Evolutionary conservation across 2,888 invertebrate species (phyloP), one percentile per base, ranked within the genome.

Genomic region (Eupsilia transversa): DNA sequence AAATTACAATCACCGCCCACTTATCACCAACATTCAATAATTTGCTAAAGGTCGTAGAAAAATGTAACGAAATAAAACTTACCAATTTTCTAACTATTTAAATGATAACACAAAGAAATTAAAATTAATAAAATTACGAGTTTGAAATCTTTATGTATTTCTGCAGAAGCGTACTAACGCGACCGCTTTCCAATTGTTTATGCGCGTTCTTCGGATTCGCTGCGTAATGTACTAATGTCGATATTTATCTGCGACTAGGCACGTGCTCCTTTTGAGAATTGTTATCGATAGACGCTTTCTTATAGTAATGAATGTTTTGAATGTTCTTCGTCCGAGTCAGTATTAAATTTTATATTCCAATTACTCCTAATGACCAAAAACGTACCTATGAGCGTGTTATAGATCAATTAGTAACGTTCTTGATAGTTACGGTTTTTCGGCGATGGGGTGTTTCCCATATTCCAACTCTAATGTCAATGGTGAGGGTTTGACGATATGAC

Each of bases 161-260:
- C 5, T 4, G n/a, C 20, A 43, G 57, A 68, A 12, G 35, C 73
- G 83, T 74, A 64, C 30, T 27, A 10, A 20, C 41, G 6, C 73
- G 5, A 70, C 49, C 60, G n/a, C 77, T 66, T 69, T 57, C 20
- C 17, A 74, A 74, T 65, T 75, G 63, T 75, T 70, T 74, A 38
- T 77, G 86, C 72, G 72, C 72, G 85, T 73, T 71, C 46, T 73
- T 54, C 54, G 20, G 67, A 75, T 60, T 76, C 72, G 74, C 82
- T 81, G 69, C 49, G 70, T 76, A 66, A 68, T n/a, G n/a, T n/a
- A n/a, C 6, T 35, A 46, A 46, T 80, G 72, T 70, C 72, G 76
- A 69, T 72, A 72, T 72, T 77, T 72, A 72, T 54, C 54, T 54
- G 41, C 12, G 46, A n/a, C 83, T 80, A 80, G 79, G 54, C 20